These are phyloP conservation scores for Triops longicaudatus DNA, from an alignment of 1,140 invertebrate species.

Conservation along the genomic window DNA sequence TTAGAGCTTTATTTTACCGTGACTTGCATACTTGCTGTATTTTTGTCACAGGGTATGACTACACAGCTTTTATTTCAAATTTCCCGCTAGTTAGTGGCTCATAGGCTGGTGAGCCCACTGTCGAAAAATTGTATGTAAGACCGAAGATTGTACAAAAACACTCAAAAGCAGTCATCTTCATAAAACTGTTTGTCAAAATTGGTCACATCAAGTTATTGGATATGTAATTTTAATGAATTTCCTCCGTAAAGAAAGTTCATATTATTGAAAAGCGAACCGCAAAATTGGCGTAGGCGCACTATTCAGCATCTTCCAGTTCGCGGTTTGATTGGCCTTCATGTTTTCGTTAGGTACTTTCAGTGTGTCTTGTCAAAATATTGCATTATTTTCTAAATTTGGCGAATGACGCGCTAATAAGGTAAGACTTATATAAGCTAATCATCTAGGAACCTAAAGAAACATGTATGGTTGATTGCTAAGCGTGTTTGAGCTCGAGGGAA, in stretches of 20 bases:
- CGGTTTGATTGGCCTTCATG: slow-evolving; percentile 6
- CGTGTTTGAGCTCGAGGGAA: neutral
- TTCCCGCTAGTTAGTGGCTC: no score
- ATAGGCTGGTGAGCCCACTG: no score
- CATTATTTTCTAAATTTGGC: neutral
- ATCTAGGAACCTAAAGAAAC: neutral
- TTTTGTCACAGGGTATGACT: no score
- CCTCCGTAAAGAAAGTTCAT: neutral
- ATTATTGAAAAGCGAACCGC: neutral
- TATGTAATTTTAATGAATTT: no score
- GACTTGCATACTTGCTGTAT: no score
- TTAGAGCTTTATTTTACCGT: no score
- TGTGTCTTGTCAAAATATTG: slow-evolving; percentile 1
- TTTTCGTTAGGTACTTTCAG: neutral
- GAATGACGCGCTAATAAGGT: neutral
- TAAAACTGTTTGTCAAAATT: no score
- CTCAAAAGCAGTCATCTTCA: no score
- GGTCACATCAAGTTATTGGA: no score
- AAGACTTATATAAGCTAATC: neutral
- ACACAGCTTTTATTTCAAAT: no score
- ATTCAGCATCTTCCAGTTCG: neutral
- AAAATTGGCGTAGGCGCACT: neutral
- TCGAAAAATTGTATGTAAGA: no score
- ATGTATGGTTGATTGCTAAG: neutral
- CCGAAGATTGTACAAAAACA: no score